phyloP scores from a whole-genome alignment of 2,113 vertebrate genomes.

The Pholis gunnellus region DNA sequence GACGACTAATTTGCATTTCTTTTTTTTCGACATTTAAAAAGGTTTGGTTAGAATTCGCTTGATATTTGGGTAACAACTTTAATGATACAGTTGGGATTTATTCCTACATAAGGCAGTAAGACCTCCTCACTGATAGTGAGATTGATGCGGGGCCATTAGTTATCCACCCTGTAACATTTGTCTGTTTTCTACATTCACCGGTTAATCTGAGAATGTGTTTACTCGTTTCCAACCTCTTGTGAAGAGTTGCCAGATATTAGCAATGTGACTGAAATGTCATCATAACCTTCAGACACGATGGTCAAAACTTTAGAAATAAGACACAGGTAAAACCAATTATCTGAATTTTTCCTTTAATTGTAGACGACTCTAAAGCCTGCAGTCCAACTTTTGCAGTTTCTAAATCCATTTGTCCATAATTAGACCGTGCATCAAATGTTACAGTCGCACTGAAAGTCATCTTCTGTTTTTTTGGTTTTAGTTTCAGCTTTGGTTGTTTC shows the following conservation, averaged over 20 bases:
- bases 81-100: background rate
- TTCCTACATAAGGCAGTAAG: background rate
- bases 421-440: background rate
- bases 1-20: too few relatives aligned
- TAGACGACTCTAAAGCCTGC: slow-evolving; percentile 1
- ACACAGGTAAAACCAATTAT: background rate
- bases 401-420: background rate
- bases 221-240: background rate
- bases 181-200: background rate
- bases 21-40: too few relatives aligned
- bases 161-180: background rate
- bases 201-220: background rate
- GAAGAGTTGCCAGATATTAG: background rate
- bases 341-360: background rate
- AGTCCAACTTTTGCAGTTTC: background rate
- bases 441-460: background rate
- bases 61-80: background rate
- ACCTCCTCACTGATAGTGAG: background rate
- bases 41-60: background rate
- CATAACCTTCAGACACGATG: slow-evolving; percentile 1
- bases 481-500: background rate
- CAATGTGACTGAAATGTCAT: background rate
- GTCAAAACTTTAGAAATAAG: slow-evolving; percentile 2
- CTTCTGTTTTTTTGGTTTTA: background rate
- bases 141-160: background rate